Percentiles rank a stretch among this genome's conserved stretches.
phyloP scores from a whole-genome alignment of 2,797 vertebrate genomes.

The Xenopus petersii region DNA sequence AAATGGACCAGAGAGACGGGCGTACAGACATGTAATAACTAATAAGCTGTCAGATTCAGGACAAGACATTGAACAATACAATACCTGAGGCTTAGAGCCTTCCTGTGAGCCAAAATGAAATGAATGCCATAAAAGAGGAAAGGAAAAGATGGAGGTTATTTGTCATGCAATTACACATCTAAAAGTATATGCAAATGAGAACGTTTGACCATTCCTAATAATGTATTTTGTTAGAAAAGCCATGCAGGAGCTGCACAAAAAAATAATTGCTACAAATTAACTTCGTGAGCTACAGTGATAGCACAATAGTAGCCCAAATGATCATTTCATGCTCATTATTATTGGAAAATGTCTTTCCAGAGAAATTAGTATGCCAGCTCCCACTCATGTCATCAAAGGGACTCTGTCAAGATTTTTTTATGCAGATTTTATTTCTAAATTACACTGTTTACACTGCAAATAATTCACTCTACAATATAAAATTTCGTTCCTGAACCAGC shows the following conservation, averaged over 20 bases:
- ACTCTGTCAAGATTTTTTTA: too few relatives aligned
- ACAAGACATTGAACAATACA: conserved; percentile 74
- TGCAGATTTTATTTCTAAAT: too few relatives aligned
- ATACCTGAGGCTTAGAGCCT: conserved; percentile 97
- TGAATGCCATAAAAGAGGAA: conserved; percentile 84
- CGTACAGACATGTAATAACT: not conserved
- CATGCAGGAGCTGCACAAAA: conserved; percentile 47
- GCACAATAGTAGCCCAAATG: too few relatives aligned
- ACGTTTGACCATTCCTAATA: conserved; percentile 28
- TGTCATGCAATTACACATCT: conserved; percentile 71
- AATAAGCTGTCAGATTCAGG: conserved; percentile 36
- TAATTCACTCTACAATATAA: too few relatives aligned
- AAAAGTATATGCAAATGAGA: conserved; percentile 55
- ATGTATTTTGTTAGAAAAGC: conserved; percentile 38
- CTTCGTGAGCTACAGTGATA: too few relatives aligned
- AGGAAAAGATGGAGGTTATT: conserved; percentile 90
- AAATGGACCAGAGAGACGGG: not conserved
- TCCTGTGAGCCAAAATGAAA: conserved; percentile 90
- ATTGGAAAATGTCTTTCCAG: too few relatives aligned
- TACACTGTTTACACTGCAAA: too few relatives aligned
- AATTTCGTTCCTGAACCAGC: too few relatives aligned
- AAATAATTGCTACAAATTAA: not conserved
- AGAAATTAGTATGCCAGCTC: too few relatives aligned
- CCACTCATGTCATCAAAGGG: too few relatives aligned
- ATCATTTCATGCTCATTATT: too few relatives aligned